A percentile compares a stretch with the other conserved stretches of the same genome.
phyloP scores from a whole-genome alignment of 2,113 vertebrate species.

The Isurus oxyrinchus region DNA sequence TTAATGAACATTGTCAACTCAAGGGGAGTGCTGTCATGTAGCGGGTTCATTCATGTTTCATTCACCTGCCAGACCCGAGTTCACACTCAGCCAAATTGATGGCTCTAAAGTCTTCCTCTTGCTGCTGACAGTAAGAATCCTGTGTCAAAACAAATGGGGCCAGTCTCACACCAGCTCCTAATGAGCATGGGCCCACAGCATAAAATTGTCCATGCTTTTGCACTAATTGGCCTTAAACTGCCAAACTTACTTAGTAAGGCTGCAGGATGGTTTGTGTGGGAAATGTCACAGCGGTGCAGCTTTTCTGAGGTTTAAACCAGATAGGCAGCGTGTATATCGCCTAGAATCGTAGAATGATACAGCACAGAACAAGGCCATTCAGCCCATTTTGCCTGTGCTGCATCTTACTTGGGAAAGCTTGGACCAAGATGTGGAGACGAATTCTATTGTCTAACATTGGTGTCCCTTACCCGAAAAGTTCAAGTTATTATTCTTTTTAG shows the following conservation, averaged over 20 bases:
- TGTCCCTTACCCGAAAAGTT: background rate
- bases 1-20: background rate
- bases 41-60: background rate
- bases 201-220: background rate
- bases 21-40: background rate
- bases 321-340: background rate
- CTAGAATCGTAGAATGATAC: background rate
- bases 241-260: background rate
- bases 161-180: background rate
- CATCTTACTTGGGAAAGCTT: background rate
- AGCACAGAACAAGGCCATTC: background rate
- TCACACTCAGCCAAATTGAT: background rate
- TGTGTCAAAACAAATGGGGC: background rate
- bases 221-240: conserved; percentile 11
- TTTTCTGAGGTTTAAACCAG: background rate
- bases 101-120: background rate
- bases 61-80: background rate
- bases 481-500: background rate
- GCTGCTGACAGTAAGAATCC: background rate
- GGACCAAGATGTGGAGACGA: too few species aligned
- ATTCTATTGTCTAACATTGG: background rate
- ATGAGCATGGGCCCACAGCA: background rate
- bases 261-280: background rate
- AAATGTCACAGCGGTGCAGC: background rate
- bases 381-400: background rate